A percentile compares a stretch with the other conserved stretches of the same genome.
These are phyloP conservation scores for Zingel zingel DNA, from an alignment of 2,113 vertebrate genomes.

Conservation along the genomic window DNA sequence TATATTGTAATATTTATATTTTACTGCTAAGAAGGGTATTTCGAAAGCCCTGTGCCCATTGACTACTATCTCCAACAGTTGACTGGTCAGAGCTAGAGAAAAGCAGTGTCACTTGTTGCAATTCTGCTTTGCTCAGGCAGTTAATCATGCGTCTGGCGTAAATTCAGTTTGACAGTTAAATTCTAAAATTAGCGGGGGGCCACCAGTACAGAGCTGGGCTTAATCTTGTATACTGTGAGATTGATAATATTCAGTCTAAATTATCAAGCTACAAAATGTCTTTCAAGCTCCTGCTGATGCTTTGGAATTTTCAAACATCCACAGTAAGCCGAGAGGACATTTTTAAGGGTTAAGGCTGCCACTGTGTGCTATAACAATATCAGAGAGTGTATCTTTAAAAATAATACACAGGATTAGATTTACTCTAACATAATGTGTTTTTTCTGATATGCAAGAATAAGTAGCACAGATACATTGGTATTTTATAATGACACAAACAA, in stretches of 20 bases:
- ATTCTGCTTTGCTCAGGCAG: not conserved
- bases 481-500: not conserved
- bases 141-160: not conserved
- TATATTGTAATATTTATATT: no score
- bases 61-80: not conserved
- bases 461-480: not conserved
- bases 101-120: not conserved
- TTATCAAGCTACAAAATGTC: not conserved
- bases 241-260: no score
- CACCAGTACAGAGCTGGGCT: not conserved
- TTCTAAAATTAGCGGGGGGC: not conserved
- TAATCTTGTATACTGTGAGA: not conserved
- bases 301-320: not conserved
- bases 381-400: not conserved
- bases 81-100: not conserved
- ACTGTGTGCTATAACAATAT: constrained; percentile 1
- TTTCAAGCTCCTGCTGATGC: not conserved
- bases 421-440: not conserved
- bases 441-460: not conserved
- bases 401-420: not conserved
- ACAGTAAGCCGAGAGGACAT: not conserved
- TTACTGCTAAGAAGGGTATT: no score
- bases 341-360: not conserved
- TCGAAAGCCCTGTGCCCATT: not conserved
- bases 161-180: no score